Percentiles rank a stretch among this genome's conserved stretches.
Evolutionary conservation across 2,888 invertebrate genomes (phyloP).

Genomic region (Deilephila porcellus): DNA sequence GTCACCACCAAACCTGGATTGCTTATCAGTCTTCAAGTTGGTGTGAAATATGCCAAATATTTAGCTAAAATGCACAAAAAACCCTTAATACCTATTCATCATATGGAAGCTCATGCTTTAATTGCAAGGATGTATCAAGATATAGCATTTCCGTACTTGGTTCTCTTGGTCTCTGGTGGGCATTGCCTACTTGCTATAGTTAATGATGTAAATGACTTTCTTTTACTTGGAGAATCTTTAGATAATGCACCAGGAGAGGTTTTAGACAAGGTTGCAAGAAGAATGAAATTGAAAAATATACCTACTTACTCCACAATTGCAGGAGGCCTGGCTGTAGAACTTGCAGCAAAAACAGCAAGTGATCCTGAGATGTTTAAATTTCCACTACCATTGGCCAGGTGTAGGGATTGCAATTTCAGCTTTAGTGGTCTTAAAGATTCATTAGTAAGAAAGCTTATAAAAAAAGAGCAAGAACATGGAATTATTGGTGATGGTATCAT

Average conservation of each 20-base stretch:
- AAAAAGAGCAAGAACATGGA: conserved; percentile 84
- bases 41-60: conserved; percentile 92
- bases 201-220: conserved; percentile 89
- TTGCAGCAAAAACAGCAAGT: conserved; percentile 88
- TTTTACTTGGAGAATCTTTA: conserved; percentile 90
- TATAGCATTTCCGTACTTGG: conserved; percentile 94
- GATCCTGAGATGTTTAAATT: conserved; percentile 88
- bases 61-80: conserved; percentile 87
- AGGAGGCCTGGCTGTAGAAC: conserved; percentile 95
- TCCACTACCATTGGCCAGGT: conserved; percentile 85
- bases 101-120: conserved; percentile 99
- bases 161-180: conserved; percentile 96
- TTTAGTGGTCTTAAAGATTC: conserved; percentile 92
- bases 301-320: conserved; percentile 88
- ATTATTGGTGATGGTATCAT: conserved; percentile 88
- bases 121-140: conserved; percentile 90
- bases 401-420: conserved; percentile 95
- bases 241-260: conserved; percentile 98
- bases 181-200: conserved; percentile 94
- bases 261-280: conserved; percentile 95
- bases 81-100: conserved; percentile 97
- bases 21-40: conserved; percentile 90
- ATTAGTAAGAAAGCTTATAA: conserved; percentile 78
- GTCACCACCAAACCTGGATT: conserved; percentile 96
- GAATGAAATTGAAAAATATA: conserved; percentile 92